A percentile compares a stretch with the other conserved stretches of the same genome.
Evolutionary conservation across 1,140 invertebrate genomes (phyloP).

Genomic region (Pseudomyrmex gracilis): DNA sequence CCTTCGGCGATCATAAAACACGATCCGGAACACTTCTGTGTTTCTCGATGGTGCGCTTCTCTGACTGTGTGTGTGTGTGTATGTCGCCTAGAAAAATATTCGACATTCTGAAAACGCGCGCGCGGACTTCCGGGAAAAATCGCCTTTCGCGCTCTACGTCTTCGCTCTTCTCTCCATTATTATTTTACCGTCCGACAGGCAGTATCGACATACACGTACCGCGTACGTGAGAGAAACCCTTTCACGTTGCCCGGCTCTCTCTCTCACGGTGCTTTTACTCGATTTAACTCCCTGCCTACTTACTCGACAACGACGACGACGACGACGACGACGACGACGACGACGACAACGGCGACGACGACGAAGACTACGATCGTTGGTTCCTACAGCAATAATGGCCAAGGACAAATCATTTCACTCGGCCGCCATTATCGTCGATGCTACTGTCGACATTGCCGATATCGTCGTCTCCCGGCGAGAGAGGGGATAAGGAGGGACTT

Average conservation of each 20-base stretch:
- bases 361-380: conserved; percentile 32
- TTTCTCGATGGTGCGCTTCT: neutral
- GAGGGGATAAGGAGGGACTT: conserved; percentile 24
- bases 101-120: conserved; percentile 45
- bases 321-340: conserved; percentile 31
- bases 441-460: conserved; percentile 62
- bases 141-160: conserved; percentile 48
- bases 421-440: conserved; percentile 65
- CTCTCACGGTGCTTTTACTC: conserved; percentile 71
- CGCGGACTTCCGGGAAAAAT: conserved; percentile 21
- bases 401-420: conserved; percentile 75
- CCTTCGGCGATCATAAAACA: conserved; percentile 34
- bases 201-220: conserved; percentile 78
- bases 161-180: conserved; percentile 73
- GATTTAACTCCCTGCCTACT: conserved; percentile 69
- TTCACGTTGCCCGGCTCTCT: conserved; percentile 66
- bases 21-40: neutral
- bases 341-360: neutral
- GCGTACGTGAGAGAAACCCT: conserved; percentile 76
- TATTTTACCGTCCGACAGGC: conserved; percentile 77
- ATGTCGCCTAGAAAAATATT: conserved; percentile 51
- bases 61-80: no score
- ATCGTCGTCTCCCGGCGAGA: conserved; percentile 56
- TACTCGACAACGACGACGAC: neutral
- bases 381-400: conserved; percentile 71